Evolutionary conservation across 2,797 vertebrate genomes (phyloP).

Genomic region (Melanotaenia parkinsoni): DNA sequence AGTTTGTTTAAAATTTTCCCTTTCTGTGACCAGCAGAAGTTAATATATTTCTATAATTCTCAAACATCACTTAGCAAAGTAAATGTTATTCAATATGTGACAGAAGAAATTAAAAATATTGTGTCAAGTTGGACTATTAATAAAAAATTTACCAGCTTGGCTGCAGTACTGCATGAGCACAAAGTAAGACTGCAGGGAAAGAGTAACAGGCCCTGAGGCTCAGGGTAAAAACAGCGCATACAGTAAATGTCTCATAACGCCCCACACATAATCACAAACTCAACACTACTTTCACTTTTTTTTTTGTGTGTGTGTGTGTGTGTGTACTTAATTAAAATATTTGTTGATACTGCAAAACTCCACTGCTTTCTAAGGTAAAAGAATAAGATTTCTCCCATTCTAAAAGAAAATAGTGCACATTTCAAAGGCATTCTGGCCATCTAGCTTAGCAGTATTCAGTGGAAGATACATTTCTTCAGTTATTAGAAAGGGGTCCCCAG

Average conservation of each 20-base stretch:
- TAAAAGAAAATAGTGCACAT: slow-evolving; percentile 89
- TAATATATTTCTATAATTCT: slow-evolving; percentile 37
- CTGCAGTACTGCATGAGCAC: slow-evolving; percentile 57
- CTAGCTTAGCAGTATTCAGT: slow-evolving; percentile 77
- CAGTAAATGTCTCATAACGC: slow-evolving; percentile 58
- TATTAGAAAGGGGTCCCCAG: slow-evolving; percentile 65
- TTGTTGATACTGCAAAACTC: slow-evolving; percentile 81
- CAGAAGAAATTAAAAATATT: slow-evolving; percentile 40
- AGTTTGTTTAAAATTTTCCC: slow-evolving; percentile 55
- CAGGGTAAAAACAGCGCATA: slow-evolving; percentile 61
- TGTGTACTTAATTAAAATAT: slow-evolving; percentile 78
- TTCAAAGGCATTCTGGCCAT: slow-evolving; percentile 87
- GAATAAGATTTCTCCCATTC: slow-evolving; percentile 81
- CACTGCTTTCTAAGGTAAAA: slow-evolving; percentile 79
- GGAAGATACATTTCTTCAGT: slow-evolving; percentile 82
- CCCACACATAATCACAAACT: slow-evolving; percentile 54
- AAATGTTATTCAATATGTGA: slow-evolving; percentile 29
- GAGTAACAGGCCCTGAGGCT: slow-evolving; percentile 55
- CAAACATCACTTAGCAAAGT: slow-evolving; percentile 34
- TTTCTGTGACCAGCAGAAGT: slow-evolving; percentile 74
- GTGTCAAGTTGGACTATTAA: slow-evolving; percentile 32
- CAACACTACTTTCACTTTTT: slow-evolving; percentile 39
- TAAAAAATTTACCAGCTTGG: slow-evolving; percentile 30
- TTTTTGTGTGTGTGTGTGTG: neutral
- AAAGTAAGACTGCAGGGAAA: slow-evolving; percentile 50